Evolutionary conservation across 1,140 invertebrate species (phyloP).

Genomic region (Sycophila sp.): DNA sequence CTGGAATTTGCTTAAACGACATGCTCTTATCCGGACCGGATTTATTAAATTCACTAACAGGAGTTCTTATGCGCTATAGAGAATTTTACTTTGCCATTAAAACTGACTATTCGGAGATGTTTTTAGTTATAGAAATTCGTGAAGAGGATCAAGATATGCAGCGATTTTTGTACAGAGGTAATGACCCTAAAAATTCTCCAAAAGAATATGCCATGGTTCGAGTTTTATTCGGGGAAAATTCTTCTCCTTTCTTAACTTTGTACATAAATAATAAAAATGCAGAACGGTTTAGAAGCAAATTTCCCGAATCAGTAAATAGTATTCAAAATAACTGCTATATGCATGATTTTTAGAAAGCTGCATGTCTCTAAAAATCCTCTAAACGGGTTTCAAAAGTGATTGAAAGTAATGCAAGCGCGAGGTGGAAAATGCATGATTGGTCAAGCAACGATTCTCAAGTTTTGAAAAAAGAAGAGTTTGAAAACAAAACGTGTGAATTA

Average conservation of each 20-base stretch:
- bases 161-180: constrained; percentile 53
- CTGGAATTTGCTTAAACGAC: neutral
- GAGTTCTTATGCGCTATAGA: constrained; percentile 51
- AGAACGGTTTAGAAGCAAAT: constrained; percentile 27
- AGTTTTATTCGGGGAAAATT: constrained; percentile 53
- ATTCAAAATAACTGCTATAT: constrained; percentile 51
- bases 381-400: constrained; percentile 41
- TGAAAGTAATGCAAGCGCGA: constrained; percentile 43
- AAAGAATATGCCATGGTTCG: constrained; percentile 49
- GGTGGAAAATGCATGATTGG: constrained; percentile 20
- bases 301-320: constrained; percentile 43
- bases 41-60: constrained; percentile 44
- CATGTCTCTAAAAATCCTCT: constrained; percentile 41
- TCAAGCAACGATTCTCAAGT: too few relatives aligned
- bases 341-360: too few relatives aligned
- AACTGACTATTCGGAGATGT: constrained; percentile 59
- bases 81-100: constrained; percentile 42
- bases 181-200: constrained; percentile 17
- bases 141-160: constrained; percentile 47
- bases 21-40: too few relatives aligned
- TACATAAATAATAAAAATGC: constrained; percentile 55
- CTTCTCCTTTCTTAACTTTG: constrained; percentile 50
- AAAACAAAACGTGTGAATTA: too few relatives aligned
- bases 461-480: too few relatives aligned
- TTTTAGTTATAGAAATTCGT: constrained; percentile 48